A percentile compares a stretch with the other conserved stretches of the same genome.
phyloP scores from a whole-genome alignment of 2,888 invertebrate species.

The Orthosia gothica region DNA sequence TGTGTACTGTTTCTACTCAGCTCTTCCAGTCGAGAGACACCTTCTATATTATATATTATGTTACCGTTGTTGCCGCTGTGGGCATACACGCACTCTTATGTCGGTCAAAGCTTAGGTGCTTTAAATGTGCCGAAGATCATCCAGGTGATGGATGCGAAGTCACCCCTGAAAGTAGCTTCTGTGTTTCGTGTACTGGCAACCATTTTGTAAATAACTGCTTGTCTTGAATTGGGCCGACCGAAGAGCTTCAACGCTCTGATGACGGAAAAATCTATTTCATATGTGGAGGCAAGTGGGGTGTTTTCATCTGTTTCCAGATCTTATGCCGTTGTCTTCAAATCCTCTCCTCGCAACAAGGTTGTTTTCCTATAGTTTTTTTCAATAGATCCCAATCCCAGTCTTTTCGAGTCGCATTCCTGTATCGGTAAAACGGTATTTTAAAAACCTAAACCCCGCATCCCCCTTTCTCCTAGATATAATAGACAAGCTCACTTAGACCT shows the following conservation, averaged over 20 bases:
- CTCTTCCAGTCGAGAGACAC: neutral
- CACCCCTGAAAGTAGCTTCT: neutral
- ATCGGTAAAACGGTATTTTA: neutral
- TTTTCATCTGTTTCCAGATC: neutral
- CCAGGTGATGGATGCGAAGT: neutral
- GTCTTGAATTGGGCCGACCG: neutral
- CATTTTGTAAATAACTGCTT: neutral
- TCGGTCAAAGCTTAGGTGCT: neutral
- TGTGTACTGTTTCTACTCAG: neutral
- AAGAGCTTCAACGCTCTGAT: slow-evolving; percentile 8
- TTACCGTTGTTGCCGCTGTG: neutral
- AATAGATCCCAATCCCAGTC: neutral
- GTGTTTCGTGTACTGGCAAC: neutral
- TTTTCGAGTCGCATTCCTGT: neutral
- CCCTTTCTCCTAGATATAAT: neutral
- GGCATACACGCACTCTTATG: neutral
- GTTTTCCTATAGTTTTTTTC: no score
- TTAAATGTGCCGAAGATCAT: neutral
- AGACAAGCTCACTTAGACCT: no score
- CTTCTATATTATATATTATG: neutral
- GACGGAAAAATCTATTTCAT: slow-evolving; percentile 1
- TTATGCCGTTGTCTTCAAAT: neutral
- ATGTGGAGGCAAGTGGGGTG: neutral
- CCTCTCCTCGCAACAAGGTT: no score
- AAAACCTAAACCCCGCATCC: neutral